These are phyloP conservation scores for Ostrea edulis DNA, from an alignment of 1,140 invertebrate genomes.

Conservation along the genomic window DNA sequence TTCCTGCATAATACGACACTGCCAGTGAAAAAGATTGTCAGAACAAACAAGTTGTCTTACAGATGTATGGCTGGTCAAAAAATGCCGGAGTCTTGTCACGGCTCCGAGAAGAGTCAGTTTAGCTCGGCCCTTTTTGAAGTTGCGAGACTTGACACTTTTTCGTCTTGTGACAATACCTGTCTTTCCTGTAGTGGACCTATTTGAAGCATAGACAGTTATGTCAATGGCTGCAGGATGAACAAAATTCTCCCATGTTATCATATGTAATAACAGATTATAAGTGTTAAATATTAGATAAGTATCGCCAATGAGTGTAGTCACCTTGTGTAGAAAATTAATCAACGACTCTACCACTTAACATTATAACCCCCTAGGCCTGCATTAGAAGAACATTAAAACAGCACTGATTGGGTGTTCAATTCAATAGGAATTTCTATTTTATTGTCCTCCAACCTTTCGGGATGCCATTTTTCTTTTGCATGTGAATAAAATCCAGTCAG, in stretches of 20 bases:
- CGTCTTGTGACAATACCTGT: slow-evolving; percentile 30
- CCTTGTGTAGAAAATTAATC: slow-evolving; percentile 28
- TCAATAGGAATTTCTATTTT: slow-evolving; percentile 1
- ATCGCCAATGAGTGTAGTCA: slow-evolving; percentile 14
- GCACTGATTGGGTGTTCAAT: not conserved
- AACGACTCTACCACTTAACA: not conserved
- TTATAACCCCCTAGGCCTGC: not conserved
- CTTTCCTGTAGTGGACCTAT: not conserved
- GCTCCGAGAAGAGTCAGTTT: not conserved
- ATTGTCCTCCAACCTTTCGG: not conserved
- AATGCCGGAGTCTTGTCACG: slow-evolving; percentile 33
- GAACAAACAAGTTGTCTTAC: slow-evolving; percentile 10
- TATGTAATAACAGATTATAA: slow-evolving; percentile 38
- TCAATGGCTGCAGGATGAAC: slow-evolving; percentile 21
- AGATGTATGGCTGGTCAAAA: slow-evolving; percentile 22
- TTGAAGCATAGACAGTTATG: slow-evolving; percentile 14
- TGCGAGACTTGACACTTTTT: slow-evolving; percentile 21
- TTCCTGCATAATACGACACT: slow-evolving; percentile 25
- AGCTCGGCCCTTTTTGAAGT: slow-evolving; percentile 18
- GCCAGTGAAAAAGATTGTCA: slow-evolving; percentile 12
- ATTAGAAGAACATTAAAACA: slow-evolving; percentile 5
- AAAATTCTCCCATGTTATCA: not conserved
- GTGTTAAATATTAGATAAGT: slow-evolving; percentile 36
- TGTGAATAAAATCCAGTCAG: not conserved
- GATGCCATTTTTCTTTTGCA: slow-evolving; percentile 3